Base-by-base conservation (phyloP, 2,888 invertebrate species). In the Drosophila pullipes region DNA sequence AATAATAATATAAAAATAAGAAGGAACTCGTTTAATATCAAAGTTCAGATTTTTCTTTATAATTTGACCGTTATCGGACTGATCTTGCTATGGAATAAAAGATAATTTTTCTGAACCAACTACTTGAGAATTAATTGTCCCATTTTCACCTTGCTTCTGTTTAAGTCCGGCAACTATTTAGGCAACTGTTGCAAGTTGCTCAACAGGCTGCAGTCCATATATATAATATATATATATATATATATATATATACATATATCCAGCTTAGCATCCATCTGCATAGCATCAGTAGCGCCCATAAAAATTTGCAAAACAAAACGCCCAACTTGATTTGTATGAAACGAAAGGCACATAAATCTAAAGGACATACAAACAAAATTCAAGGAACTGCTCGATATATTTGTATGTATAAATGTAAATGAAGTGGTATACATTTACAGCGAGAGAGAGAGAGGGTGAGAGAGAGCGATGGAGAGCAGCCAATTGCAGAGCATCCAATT, bases 221-320 rank as follows among this genome's bases (percentile, higher is more conserved):
- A 22, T 30, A 6, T 16, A 35, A 5, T 18, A 3, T 63, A 16
- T 16, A 47, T 44, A 25, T 49, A 3, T 63, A 16, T 16, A 47
- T 44, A 25, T 49, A 49, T 49, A 30, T 16, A 25, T 18, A 58
- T 9, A 4, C 16, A 28, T 28, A 62, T 25, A 28, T 60, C 18
- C 30, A 64, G 63, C n/a, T 28, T 47, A 39, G 9, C 60, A 31
- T 9, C 53, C 52, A 30, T 53, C 47, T 89, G 92, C 92, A 91
- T 87, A 91, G 90, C 92, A 91, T 91, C 91, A 86, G 91, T 91
- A 91, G 91, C 91, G 63, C 58, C 90, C 82, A 90, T 89, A 88
- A 92, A 91, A 90, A 82, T 82, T 89, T 89, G 79, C 90, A 81
- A 72, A 81, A 91, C 86, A 91, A 86, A 91, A 91, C 76, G 71